Base-by-base conservation (phyloP, 1,140 invertebrate species). In the Orussus abietinus region DNA sequence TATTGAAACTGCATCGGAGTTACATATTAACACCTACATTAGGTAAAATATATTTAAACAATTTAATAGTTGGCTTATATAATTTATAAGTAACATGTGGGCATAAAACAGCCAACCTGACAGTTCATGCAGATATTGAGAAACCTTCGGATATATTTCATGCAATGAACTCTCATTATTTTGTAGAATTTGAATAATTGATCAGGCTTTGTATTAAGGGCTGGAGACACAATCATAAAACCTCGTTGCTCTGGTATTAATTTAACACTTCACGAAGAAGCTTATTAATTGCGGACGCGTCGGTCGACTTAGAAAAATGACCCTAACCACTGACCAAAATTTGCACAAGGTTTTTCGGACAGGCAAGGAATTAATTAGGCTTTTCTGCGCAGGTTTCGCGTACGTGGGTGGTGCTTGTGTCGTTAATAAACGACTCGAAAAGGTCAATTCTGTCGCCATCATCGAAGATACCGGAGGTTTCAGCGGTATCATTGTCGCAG, bases 391-490 rank as follows among this genome's bases (percentile, higher is more conserved):
- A 92, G 91, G 92, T 68, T 96, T 96, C 66, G 92, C 92, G 13
- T 96, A 96, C 68, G 92, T 96, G 35, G 92, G 92, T 33, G 92
- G 92, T 50, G 92, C 92, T 26, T 96, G 92, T 68, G 92, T 95
- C 15, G 92, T 96, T 37, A 95, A 96, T 75, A 95, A 95, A 69
- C 78, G 92, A 54, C 76, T 95, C 42, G 91, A 95, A 77, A 96
- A 96, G 77, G 92, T 95, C 39, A 96, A 96, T 77, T 92, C 88
- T 44, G 92, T 96, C 41, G 92, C 92, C 54, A 96, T 96, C 57
- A 94, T 96, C 60, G 92, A 96, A 74, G 92, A 96, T 66, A 94
- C 91, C 13, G 92, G 92, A 46, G 92, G 92, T 42, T 96, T 95
- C 74, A 93, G 90, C 58, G 92, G 92, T 31, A 95, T 96, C 59